A percentile compares a stretch with the other conserved stretches of the same genome.
Evolutionary conservation across 2,113 vertebrate species (phyloP).

Genomic region (Lichenostomus cassidix): DNA sequence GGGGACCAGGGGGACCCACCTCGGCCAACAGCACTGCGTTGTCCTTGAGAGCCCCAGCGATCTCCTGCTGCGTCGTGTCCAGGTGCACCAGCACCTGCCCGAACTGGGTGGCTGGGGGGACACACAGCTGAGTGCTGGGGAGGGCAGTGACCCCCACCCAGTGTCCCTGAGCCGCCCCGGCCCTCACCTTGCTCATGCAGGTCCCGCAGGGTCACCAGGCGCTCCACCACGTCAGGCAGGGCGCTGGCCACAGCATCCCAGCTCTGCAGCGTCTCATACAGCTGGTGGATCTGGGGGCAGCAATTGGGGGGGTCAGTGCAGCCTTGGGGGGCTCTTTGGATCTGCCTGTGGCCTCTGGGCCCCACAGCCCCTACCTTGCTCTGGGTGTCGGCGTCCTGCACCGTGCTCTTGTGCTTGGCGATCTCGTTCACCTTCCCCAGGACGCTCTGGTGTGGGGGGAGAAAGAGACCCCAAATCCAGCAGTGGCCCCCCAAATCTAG

Average conservation of each 20-base stretch:
- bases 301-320: not conserved
- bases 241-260: not conserved
- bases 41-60: not conserved
- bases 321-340: not conserved
- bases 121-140: not conserved
- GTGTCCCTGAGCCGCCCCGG: not conserved
- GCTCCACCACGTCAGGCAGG: not conserved
- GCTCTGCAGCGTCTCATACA: not conserved
- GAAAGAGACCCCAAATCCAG: not conserved
- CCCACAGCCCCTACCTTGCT: slow-evolving; percentile 79
- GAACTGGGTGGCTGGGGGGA: not conserved
- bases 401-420: slow-evolving; percentile 90
- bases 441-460: slow-evolving; percentile 80
- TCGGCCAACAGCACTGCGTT: not conserved
- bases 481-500: not conserved
- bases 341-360: too few relatives aligned
- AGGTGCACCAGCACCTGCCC: not conserved
- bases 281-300: not conserved
- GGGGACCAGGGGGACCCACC: not conserved
- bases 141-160: not conserved
- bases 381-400: slow-evolving; percentile 92
- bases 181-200: not conserved
- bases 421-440: slow-evolving; percentile 96
- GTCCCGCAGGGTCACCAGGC: not conserved
- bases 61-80: not conserved